Percentiles rank a stretch among this genome's conserved stretches.
These are phyloP conservation scores for Saccopteryx leptura DNA, from an alignment of 2,113 vertebrate species.

Conservation along the genomic window DNA sequence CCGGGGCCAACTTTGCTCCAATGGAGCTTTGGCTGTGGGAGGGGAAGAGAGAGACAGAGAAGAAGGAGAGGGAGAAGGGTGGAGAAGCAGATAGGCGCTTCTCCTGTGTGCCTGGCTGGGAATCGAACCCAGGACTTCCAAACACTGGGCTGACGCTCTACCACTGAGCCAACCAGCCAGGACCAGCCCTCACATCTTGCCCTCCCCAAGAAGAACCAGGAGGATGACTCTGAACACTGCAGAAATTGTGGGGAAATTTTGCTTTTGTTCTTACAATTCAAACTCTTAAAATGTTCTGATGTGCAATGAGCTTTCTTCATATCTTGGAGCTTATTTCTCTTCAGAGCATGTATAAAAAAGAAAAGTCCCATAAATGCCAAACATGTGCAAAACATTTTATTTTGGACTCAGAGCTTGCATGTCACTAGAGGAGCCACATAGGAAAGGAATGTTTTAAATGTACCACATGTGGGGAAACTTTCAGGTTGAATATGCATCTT, in stretches of 20 bases:
- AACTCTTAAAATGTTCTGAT: conserved; percentile 76
- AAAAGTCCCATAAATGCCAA: conserved; percentile 54
- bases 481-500: conserved; percentile 37
- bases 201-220: not conserved
- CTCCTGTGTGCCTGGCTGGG: too few relatives aligned
- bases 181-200: not conserved
- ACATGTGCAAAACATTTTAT: conserved; percentile 30
- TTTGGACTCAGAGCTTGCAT: conserved; percentile 47
- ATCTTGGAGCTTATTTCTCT: conserved; percentile 67
- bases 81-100: too few relatives aligned
- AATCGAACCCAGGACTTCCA: too few relatives aligned
- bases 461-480: conserved; percentile 34
- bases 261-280: conserved; percentile 64
- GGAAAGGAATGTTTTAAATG: conserved; percentile 53
- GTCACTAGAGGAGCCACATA: conserved; percentile 50
- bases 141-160: too few relatives aligned
- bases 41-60: too few relatives aligned
- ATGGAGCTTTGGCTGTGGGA: too few relatives aligned
- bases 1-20: too few relatives aligned
- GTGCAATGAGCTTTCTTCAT: conserved; percentile 73
- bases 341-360: conserved; percentile 37
- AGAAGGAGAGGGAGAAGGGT: too few relatives aligned
- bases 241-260: not conserved
- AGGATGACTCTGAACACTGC: not conserved
- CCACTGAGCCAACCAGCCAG: too few relatives aligned